Evolutionary conservation across 2,797 vertebrate species (phyloP).

Genomic region (Eidolon dupreanum): DNA sequence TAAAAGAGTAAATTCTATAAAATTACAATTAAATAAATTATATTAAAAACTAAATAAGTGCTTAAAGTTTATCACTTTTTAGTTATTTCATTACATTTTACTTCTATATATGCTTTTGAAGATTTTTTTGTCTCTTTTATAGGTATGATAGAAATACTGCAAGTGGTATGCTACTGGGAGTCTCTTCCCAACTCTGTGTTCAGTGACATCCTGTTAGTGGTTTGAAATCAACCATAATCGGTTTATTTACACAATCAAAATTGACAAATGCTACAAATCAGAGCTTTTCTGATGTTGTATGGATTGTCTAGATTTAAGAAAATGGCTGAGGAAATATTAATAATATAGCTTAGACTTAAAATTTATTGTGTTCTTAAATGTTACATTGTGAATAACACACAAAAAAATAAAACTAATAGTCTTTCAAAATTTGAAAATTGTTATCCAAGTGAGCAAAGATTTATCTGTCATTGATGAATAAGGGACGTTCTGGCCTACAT

Average conservation of each 20-base stretch:
- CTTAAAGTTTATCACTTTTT: not conserved
- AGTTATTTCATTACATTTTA: not conserved
- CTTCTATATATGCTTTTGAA: not conserved
- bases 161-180: not conserved
- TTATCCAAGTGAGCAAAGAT: not conserved
- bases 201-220: not conserved
- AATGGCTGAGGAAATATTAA: not conserved
- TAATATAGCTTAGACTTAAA: not conserved
- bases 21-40: not conserved
- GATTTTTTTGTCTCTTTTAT: not conserved
- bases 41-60: not conserved
- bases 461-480: not conserved
- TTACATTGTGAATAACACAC: not conserved
- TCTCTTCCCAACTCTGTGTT: not conserved
- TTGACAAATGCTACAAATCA: not conserved
- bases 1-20: not conserved
- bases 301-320: not conserved
- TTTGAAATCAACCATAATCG: not conserved
- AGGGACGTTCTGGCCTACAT: not conserved
- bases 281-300: not conserved
- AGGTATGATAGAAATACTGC: not conserved
- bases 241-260: not conserved
- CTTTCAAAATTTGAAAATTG: not conserved
- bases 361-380: not conserved
- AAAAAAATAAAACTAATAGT: not conserved